Evolutionary conservation across 2,888 invertebrate species (phyloP).

Genomic region (Pseudococcus jackbeardsleyi): DNA sequence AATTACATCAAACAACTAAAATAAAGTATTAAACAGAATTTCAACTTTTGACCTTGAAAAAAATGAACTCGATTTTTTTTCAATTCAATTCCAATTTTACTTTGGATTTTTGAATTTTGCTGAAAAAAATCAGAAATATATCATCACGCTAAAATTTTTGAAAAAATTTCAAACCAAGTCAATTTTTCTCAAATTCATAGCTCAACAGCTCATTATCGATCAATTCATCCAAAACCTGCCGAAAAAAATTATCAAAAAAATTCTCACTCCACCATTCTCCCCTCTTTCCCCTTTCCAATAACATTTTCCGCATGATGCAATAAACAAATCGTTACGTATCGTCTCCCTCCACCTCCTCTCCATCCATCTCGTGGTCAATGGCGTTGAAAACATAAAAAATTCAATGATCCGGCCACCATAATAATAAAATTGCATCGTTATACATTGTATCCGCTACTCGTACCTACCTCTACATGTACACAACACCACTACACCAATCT

Average conservation of each 20-base stretch:
- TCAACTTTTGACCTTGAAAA: too few relatives aligned
- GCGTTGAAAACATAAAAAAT: background rate
- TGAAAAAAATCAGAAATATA: too few relatives aligned
- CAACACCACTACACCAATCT: background rate
- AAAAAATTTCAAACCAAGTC: background rate
- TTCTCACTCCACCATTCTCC: background rate
- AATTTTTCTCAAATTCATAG: background rate
- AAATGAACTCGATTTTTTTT: background rate
- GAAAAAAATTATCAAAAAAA: background rate
- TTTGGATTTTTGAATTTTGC: background rate
- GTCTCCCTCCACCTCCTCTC: background rate
- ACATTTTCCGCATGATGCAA: background rate
- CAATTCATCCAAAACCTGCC: too few relatives aligned
- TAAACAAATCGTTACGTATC: background rate
- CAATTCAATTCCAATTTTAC: background rate
- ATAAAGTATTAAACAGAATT: too few relatives aligned
- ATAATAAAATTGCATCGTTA: background rate
- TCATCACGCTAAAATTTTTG: too few relatives aligned
- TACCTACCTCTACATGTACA: too few relatives aligned
- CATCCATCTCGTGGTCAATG: background rate
- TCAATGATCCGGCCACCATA: background rate
- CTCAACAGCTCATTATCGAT: too few relatives aligned
- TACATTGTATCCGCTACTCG: too few relatives aligned
- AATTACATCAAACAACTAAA: background rate
- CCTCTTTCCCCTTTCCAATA: background rate